phyloP scores from a whole-genome alignment of 2,113 vertebrate genomes.

The Phoenicopterus ruber region DNA sequence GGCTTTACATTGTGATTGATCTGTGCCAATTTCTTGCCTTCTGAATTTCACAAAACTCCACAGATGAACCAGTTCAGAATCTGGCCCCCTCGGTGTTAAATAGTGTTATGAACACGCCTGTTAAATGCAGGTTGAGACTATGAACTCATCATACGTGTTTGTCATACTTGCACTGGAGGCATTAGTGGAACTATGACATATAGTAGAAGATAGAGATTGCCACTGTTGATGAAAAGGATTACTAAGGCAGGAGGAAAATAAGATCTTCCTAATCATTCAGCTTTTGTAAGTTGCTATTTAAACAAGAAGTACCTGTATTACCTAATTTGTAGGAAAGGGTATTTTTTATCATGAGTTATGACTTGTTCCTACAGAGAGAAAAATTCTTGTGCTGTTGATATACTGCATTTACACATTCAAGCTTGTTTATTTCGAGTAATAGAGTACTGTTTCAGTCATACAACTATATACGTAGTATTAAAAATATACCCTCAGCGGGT shows the following conservation, averaged over 20 bases:
- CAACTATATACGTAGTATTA: neutral
- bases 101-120: neutral
- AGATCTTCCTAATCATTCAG: neutral
- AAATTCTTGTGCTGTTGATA: neutral
- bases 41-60: neutral
- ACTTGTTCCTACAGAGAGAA: neutral
- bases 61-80: neutral
- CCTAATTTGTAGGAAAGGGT: neutral
- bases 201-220: neutral
- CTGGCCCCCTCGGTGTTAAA: neutral
- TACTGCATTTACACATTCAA: neutral
- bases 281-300: neutral
- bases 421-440: neutral
- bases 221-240: neutral
- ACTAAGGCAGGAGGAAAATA: neutral
- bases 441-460: neutral
- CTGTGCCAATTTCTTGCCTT: neutral
- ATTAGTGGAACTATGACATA: neutral
- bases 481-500: neutral
- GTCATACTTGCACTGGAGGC: neutral
- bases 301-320: neutral
- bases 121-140: neutral
- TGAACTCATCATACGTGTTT: neutral
- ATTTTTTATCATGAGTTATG: neutral
- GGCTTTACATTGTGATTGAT: neutral